Conservation (phyloP, 2,797 vertebrate genomes). For the Cercopithecus petaurista region DNA sequence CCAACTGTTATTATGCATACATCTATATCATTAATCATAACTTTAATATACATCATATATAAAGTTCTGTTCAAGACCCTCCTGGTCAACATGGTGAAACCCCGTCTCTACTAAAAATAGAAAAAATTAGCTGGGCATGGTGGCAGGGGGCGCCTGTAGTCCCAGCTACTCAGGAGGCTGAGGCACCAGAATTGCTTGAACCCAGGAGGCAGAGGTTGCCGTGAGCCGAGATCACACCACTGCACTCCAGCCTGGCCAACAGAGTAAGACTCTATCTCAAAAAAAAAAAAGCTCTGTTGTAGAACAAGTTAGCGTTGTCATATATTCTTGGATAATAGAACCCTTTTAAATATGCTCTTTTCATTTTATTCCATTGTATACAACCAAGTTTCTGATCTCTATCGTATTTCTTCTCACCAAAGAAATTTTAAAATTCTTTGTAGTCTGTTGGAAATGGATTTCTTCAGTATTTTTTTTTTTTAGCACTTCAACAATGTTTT, state of each 20-base stretch:
- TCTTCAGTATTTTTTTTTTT: background rate
- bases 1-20: background rate
- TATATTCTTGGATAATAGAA: background rate
- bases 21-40: background rate
- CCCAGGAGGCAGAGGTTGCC: background rate
- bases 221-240: no score
- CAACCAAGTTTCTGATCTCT: background rate
- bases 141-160: fast-evolving
- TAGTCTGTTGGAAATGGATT: background rate
- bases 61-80: background rate
- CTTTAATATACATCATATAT: background rate
- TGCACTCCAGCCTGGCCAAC: no score
- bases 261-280: no score
- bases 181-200: background rate
- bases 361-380: background rate
- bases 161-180: background rate
- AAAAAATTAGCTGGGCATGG: background rate
- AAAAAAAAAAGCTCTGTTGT: background rate
- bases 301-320: background rate
- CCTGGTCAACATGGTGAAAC: background rate
- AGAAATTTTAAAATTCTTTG: background rate
- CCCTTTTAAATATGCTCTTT: background rate
- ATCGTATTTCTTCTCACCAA: background rate
- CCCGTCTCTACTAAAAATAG: background rate
- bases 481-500: background rate